Base-by-base conservation (phyloP, 2,797 vertebrate genomes). In the Champsocephalus esox region DNA sequence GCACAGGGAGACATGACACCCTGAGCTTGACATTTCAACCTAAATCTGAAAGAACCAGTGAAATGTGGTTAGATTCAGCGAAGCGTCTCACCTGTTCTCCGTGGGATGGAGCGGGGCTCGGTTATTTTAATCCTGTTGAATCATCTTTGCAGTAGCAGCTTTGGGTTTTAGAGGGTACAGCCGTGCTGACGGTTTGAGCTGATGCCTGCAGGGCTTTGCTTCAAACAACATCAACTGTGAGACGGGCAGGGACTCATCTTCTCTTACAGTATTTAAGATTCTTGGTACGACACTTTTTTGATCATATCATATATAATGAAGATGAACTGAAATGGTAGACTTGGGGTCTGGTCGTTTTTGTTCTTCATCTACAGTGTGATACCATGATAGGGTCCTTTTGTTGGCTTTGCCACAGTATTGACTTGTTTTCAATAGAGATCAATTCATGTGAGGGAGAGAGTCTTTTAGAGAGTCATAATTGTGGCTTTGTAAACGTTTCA, bases 201-300 rank as follows among this genome's bases (percentile, higher is more conserved):
- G 79, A 77, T 86, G 85, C 83, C 87, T 75, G 76, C 84, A 69
- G 80, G 82, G 83, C 78, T 79, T 83, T 13, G 24, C 84, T 83
- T 85, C 83, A 88, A 79, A 87, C 78, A 83, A 79, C 71, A 82
- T 77, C 58, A 80, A 86, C 63, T 79, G 70, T 81, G 52, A 86
- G 73, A 86, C 32, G 75, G 73, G 57, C 65, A 17, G 71, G 68
- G 65, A 80, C 52, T 77, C 64, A 75, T 86, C 85, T 73, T 57
- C 55, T 75, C 69, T 74, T 44, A 34, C 67, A 75, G 69, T 73
- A 75, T 12, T 70, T 79, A 38, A 73, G 45, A 80, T 69, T 72
- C 70, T 61, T 43, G 68, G 12, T 28, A 49, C 44, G 63, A 45
- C 59, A 62, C 34, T 43, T 50, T 2, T 70, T 48, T 46, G 44